phyloP scores from a whole-genome alignment of 2,888 invertebrate species.

The Caradrina kadenii region DNA sequence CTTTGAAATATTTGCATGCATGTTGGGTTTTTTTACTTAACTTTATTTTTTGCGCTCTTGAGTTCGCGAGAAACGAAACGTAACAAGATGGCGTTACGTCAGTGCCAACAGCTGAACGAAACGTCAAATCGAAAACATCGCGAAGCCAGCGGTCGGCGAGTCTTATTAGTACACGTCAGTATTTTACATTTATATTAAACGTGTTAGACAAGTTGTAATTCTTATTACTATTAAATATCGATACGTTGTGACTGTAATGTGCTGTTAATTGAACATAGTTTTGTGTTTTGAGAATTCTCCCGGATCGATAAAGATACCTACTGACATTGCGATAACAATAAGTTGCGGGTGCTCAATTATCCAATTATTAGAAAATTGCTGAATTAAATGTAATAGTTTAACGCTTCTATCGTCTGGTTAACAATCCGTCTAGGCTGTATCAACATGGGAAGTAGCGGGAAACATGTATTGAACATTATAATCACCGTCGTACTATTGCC shows the following conservation, averaged over 20 bases:
- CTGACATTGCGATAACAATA: conserved; percentile 27
- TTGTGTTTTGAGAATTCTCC: conserved; percentile 56
- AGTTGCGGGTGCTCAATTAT: conserved; percentile 26
- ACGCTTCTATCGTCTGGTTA: conserved; percentile 38
- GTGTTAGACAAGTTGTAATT: conserved; percentile 44
- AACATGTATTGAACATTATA: conserved; percentile 49
- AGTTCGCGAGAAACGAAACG: conserved; percentile 71
- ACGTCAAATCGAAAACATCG: conserved; percentile 66
- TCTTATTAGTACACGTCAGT: conserved; percentile 84
- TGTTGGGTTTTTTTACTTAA: neutral
- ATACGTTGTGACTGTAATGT: conserved; percentile 21
- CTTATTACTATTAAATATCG: conserved; percentile 42
- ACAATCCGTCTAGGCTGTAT: conserved; percentile 70
- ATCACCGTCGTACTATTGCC: conserved; percentile 65
- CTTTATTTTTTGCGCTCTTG: conserved; percentile 36
- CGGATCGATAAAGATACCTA: conserved; percentile 64
- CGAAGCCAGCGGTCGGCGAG: conserved; percentile 68
- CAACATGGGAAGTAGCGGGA: conserved; percentile 69
- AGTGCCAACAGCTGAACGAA: conserved; percentile 69
- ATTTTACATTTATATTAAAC: conserved; percentile 67
- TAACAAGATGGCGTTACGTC: conserved; percentile 59
- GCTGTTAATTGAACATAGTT: conserved; percentile 41
- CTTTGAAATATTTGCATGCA: neutral
- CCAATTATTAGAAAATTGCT: conserved; percentile 47
- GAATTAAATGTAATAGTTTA: conserved; percentile 58